These are phyloP conservation scores for Lucilia sericata DNA, from an alignment of 1,140 invertebrate species.

Conservation along the genomic window DNA sequence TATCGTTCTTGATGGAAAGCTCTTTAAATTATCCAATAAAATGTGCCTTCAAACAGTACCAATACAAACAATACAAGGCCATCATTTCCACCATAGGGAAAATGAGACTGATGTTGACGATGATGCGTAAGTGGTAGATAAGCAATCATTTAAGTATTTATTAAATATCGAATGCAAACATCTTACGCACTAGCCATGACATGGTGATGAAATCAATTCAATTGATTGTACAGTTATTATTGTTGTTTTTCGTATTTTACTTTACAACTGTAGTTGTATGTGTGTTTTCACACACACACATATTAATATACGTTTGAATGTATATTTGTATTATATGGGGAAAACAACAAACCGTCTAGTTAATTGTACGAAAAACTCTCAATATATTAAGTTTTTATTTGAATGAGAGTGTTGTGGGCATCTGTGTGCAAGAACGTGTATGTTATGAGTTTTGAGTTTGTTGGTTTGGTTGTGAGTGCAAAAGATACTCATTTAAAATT, in stretches of 20 bases:
- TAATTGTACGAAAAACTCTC: conserved; percentile 15
- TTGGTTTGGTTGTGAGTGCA: conserved; percentile 22
- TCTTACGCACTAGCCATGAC: conserved; percentile 31
- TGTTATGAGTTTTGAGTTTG: background rate
- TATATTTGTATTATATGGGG: background rate
- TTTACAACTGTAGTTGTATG: background rate
- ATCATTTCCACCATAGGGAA: background rate
- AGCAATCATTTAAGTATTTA: conserved; percentile 35
- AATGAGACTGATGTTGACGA: background rate
- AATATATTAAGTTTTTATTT: background rate
- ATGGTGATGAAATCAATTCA: conserved; percentile 41
- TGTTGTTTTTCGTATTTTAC: conserved; percentile 28
- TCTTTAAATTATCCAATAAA: background rate
- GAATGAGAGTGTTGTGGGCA: background rate
- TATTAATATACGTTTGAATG: background rate
- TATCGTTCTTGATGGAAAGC: too few relatives aligned
- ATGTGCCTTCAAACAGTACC: background rate
- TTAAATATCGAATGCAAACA: conserved; percentile 42
- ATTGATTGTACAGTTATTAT: conserved; percentile 38
- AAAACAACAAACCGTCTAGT: conserved; percentile 2
- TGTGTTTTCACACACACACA: background rate
- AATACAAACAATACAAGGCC: background rate
- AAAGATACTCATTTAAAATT: conserved; percentile 43
- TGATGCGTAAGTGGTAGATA: conserved; percentile 41
- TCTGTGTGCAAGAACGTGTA: background rate